phyloP scores from a whole-genome alignment of 2,113 vertebrate species.

The Boulengeromyrus knoepffleri region DNA sequence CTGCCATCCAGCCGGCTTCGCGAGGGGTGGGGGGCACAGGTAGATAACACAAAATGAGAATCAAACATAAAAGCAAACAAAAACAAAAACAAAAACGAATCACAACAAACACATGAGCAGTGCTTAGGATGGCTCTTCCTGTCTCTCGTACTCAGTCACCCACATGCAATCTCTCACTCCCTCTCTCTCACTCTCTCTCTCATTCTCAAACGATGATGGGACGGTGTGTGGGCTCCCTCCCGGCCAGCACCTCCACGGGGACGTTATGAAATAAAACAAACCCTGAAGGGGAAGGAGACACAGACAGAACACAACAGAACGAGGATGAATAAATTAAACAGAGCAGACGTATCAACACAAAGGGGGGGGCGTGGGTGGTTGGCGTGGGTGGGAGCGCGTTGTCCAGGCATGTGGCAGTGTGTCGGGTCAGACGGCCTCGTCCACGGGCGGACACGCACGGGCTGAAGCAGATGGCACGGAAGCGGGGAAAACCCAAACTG shows the following conservation, averaged over 20 bases:
- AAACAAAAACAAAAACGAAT: not conserved
- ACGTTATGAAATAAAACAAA: conserved; percentile 97
- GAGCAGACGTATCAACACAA: conserved; percentile 3
- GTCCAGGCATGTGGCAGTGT: not conserved
- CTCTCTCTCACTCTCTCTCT: conserved; percentile 33
- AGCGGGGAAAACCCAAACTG: not conserved
- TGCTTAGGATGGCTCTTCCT: not conserved
- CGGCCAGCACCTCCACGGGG: conserved; percentile 74
- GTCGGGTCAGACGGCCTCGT: not conserved
- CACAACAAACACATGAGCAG: not conserved
- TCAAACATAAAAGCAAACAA: not conserved
- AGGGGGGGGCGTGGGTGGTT: not conserved
- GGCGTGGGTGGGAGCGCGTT: not conserved
- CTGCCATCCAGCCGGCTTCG: not conserved
- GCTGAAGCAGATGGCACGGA: not conserved
- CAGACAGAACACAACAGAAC: conserved; percentile 16
- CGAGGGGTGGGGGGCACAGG: not conserved
- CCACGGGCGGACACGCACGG: not conserved
- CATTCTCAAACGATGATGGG: conserved; percentile 11
- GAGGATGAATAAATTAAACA: conserved; percentile 18
- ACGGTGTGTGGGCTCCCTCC: conserved; percentile 41
- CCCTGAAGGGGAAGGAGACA: conserved; percentile 46
- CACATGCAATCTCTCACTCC: not conserved
- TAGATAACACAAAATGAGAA: not conserved
- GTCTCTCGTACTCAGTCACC: not conserved